Evolutionary conservation across 2,113 vertebrate genomes (phyloP).

Genomic region (Argyrosomus japonicus): DNA sequence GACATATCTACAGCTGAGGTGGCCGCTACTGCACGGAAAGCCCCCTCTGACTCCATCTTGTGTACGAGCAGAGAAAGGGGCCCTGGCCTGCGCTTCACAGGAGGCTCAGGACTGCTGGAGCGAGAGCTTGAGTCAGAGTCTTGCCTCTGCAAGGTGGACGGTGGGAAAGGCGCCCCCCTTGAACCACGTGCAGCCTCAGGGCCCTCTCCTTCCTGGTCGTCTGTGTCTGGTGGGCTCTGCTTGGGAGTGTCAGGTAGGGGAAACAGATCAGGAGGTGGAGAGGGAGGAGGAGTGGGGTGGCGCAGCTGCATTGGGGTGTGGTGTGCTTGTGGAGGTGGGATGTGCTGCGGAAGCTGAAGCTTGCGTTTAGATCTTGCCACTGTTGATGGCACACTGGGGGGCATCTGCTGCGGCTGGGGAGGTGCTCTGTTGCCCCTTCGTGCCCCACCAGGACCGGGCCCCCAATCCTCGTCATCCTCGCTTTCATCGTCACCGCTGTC

Average conservation of each 20-base stretch:
- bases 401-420: constrained; percentile 63
- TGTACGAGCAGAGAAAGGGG: constrained; percentile 83
- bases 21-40: constrained; percentile 37
- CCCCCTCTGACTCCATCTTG: constrained; percentile 84
- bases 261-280: constrained; percentile 84
- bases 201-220: constrained; percentile 70
- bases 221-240: constrained; percentile 84
- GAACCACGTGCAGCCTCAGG: constrained; percentile 28
- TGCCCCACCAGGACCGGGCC: constrained; percentile 54
- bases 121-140: constrained; percentile 84
- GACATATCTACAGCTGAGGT: constrained; percentile 39
- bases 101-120: constrained; percentile 85
- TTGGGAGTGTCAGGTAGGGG: constrained; percentile 86
- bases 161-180: constrained; percentile 42
- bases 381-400: constrained; percentile 53
- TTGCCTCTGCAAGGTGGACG: constrained; percentile 68
- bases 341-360: constrained; percentile 85
- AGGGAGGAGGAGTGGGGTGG: constrained; percentile 85
- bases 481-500: constrained; percentile 77
- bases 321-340: constrained; percentile 80
- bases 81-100: constrained; percentile 66
- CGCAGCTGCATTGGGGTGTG: constrained; percentile 83
- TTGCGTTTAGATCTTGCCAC: constrained; percentile 81
- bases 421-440: constrained; percentile 57
- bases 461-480: constrained; percentile 83